These are phyloP conservation scores for Paratilapia polleni DNA, from an alignment of 2,113 vertebrate species.

Conservation along the genomic window DNA sequence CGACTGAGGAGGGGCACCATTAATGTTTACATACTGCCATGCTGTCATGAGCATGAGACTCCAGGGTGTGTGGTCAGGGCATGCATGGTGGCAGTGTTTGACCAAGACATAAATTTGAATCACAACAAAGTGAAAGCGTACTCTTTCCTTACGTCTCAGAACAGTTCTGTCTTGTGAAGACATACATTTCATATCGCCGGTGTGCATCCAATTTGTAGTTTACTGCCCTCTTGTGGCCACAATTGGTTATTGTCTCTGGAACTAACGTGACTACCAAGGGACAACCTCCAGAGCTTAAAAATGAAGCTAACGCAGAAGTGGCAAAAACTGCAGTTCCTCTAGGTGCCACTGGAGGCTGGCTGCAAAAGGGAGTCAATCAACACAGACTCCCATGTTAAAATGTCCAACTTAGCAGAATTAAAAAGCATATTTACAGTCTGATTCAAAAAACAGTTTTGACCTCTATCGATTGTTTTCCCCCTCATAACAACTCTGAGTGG, in stretches of 20 bases:
- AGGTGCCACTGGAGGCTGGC: neutral
- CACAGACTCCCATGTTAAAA: neutral
- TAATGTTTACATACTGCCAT: neutral
- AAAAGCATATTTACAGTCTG: neutral
- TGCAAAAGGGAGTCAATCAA: fast-evolving
- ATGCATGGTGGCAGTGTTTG: neutral
- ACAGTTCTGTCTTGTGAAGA: neutral
- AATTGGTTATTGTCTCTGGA: neutral
- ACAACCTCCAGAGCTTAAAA: too few species aligned
- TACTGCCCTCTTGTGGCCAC: neutral
- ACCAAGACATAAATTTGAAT: neutral
- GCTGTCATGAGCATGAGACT: neutral
- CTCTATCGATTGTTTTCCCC: too few species aligned
- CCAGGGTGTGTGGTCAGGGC: neutral
- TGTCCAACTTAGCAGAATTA: neutral
- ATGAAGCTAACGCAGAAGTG: too few species aligned
- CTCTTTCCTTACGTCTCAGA: neutral
- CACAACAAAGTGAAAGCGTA: neutral
- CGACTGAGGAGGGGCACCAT: neutral
- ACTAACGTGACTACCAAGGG: neutral
- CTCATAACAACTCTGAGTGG: too few species aligned
- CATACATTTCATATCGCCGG: neutral
- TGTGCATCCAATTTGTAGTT: neutral
- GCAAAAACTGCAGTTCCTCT: neutral
- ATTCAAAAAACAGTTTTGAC: neutral